Conservation (phyloP, 2,797 vertebrate species). For the Falco rusticolus region DNA sequence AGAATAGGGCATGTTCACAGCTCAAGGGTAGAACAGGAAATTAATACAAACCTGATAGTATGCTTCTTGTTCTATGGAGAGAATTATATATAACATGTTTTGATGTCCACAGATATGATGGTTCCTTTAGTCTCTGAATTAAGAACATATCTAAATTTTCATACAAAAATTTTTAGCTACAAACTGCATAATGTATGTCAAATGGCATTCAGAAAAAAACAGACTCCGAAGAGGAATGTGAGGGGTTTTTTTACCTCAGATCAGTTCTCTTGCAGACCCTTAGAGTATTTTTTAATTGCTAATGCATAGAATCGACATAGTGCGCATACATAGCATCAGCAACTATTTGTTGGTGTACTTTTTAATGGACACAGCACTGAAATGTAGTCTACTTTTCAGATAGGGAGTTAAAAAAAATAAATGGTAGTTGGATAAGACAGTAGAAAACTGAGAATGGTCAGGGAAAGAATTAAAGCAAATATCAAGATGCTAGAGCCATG, state of each 20-base stretch:
- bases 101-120: neutral
- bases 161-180: neutral
- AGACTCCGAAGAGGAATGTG: neutral
- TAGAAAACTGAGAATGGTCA: neutral
- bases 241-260: accelerated
- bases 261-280: neutral
- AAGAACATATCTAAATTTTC: neutral
- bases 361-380: neutral
- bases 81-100: neutral
- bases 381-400: neutral
- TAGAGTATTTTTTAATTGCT: neutral
- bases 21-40: neutral
- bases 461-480: neutral
- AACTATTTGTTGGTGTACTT: neutral
- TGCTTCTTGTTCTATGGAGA: neutral
- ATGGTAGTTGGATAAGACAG: neutral
- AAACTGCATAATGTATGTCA: neutral
- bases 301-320: neutral
- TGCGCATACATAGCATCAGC: neutral
- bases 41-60: neutral
- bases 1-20: neutral
- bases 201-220: neutral
- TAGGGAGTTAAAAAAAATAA: neutral
- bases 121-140: neutral
- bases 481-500: neutral